Base-by-base conservation (phyloP, 2,797 vertebrate genomes). In the Fistularia tabacaria region DNA sequence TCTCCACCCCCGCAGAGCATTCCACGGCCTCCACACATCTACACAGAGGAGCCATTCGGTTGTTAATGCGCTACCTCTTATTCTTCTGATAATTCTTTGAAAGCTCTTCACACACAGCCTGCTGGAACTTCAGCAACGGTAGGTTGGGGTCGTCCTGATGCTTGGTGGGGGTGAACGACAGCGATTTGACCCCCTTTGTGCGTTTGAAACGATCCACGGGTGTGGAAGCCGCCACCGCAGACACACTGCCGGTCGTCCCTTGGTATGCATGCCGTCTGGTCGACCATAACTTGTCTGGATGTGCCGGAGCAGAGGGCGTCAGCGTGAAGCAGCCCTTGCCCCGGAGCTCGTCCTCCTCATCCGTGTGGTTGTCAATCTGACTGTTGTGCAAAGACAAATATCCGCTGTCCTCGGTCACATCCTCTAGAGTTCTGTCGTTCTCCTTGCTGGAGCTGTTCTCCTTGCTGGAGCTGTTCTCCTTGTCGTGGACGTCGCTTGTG, bases 321-420 rank as follows among this genome's bases (percentile, higher is more conserved):
- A 7, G 9, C 0, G 1, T n/a, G 1, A 13, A 0, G 7, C 48
- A 12, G 2, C 10, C 0, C 40, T n/a, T 73, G 10, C 12, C 55
- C 13, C 48, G 49, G 6, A 51, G 49, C 0, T 54, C 62, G 1
- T 69, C 65, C 7, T 69, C 71, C 10, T 80, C 71, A 57, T 74
- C 68, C 14, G 6, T 51, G 11, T 81, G 56, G 6, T 79, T 80
- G 9, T 93, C 90, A 41, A 59, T 82, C 0, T 87, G 92, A 74
- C 81, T 92, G 71, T 76, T 91, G 5, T 94, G 87, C 61, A 94
- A 80, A 11, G 96, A 98, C 6, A 93, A 80, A 62, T 96, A 98
- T 6, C 97, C 96, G 3, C 96, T 99, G 83, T 99, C 97, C 63
- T 95, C 94, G 5, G 82, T 53, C 13, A 46, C 53, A 36, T 91